phyloP scores from a whole-genome alignment of 2,797 vertebrate species.

The Zalophus californianus region DNA sequence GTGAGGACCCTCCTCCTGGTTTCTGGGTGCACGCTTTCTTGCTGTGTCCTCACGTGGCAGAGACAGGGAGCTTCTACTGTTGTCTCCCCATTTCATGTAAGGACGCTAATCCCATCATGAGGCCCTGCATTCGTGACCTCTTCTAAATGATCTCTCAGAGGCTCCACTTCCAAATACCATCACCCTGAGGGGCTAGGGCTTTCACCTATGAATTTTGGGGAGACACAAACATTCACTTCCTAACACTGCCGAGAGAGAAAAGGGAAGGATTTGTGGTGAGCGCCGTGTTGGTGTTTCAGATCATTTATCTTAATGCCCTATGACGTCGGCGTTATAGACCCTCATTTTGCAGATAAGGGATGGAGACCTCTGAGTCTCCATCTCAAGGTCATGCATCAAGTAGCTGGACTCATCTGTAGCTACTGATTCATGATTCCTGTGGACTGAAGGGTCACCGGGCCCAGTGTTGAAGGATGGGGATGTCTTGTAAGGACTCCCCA shows the following conservation, averaged over 20 bases:
- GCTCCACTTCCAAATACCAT: not conserved
- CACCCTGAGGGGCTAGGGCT: not conserved
- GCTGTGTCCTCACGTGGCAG: not conserved
- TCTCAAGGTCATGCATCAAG: not conserved
- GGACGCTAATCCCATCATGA: not conserved
- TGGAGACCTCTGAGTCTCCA: not conserved
- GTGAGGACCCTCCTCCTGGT: not conserved
- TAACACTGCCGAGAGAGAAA: not conserved
- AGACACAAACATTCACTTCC: not conserved
- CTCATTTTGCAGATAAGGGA: not conserved
- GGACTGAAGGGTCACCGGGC: not conserved
- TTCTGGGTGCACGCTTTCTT: not conserved
- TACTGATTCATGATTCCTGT: not conserved
- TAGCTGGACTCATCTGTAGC: not conserved
- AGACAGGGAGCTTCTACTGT: not conserved
- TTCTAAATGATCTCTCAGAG: not conserved
- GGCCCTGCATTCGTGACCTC: not conserved
- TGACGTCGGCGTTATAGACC: not conserved
- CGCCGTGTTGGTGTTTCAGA: not conserved
- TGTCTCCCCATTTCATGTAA: not conserved
- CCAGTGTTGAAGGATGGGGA: not conserved
- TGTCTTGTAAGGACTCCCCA: not conserved
- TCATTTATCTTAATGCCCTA: not conserved
- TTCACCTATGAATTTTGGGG: not conserved
- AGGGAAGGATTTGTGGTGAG: not conserved